phyloP scores from a whole-genome alignment of 2,888 invertebrate genomes.

The Nemotelus pantherinus region DNA sequence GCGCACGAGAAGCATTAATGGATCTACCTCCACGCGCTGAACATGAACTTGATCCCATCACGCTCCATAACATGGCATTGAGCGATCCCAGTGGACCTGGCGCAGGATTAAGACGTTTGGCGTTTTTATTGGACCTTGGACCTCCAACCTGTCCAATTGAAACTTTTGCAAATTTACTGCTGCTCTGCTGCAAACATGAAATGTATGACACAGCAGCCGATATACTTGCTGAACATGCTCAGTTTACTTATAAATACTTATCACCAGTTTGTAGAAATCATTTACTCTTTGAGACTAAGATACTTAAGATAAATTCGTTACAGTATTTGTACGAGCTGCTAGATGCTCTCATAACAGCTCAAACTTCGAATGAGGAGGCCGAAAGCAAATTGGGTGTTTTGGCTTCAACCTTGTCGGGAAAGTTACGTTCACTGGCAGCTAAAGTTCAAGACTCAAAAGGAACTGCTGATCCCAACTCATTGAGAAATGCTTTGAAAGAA shows the following conservation, averaged over 20 bases:
- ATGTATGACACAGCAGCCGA: slow-evolving; percentile 98
- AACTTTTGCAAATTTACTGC: slow-evolving; percentile 93
- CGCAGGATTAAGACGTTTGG: slow-evolving; percentile 80
- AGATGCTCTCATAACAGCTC: slow-evolving; percentile 96
- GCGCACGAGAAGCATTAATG: slow-evolving; percentile 85
- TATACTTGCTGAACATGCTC: slow-evolving; percentile 95
- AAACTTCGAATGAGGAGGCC: slow-evolving; percentile 96
- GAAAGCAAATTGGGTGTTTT: slow-evolving; percentile 95
- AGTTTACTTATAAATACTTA: slow-evolving; percentile 93
- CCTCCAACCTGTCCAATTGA: slow-evolving; percentile 90
- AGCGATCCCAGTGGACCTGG: slow-evolving; percentile 92
- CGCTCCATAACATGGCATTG: slow-evolving; percentile 95
- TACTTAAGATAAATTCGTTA: slow-evolving; percentile 52
- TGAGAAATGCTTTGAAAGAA: slow-evolving; percentile 89
- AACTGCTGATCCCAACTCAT: slow-evolving; percentile 87
- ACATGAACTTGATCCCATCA: slow-evolving; percentile 96
- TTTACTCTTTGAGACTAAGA: not conserved
- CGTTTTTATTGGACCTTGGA: slow-evolving; percentile 93
- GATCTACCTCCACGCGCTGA: slow-evolving; percentile 95
- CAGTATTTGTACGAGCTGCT: slow-evolving; percentile 93
- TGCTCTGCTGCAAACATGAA: slow-evolving; percentile 96
- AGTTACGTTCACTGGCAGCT: slow-evolving; percentile 89
- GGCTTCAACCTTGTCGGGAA: slow-evolving; percentile 89
- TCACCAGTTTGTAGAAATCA: slow-evolving; percentile 73
- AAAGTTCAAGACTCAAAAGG: slow-evolving; percentile 92